Evolutionary conservation across 2,888 invertebrate species (phyloP), one percentile per base, ranked within the genome.

Genomic region (Caenorhabditis japonica): DNA sequence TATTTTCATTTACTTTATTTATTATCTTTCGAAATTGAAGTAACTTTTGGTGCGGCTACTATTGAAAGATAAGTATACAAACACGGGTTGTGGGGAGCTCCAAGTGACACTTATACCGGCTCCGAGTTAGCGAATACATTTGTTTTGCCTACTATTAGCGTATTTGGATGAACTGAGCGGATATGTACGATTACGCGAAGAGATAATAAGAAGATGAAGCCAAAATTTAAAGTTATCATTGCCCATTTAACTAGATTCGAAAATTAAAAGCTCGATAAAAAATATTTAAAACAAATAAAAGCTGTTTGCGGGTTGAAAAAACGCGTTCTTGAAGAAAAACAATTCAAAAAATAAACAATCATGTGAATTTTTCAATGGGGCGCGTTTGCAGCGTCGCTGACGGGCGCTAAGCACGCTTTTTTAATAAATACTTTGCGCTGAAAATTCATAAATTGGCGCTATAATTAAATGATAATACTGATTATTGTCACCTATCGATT

Each of bases 111-210:
- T 64, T 64, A 64, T 64, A 53, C 55, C 52, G 62, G 44, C 19
- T 44, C 27, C 44, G 61, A 53, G 61, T 61, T 61, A 44, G 61
- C 61, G 53, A 53, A 55, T 64, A 64, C 62, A 64, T 64, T 64
- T 64, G 62, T 64, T 64, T 55, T 64, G 62, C 55, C 47, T 64
- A 64, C 62, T 64, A 64, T 55, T 64, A 64, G 62, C 62, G 47
- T 21, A 25, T 39, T 43, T 33, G 36, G 55, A 36, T 39, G 39
- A 15, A 51, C 36, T 53, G 46, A 43, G 44, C 51, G 44, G 47
- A 64, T 64, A 39, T 64, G 62, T 64, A 64, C 62, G 47, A 64
- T 64, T 61, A 55, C 60, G 23, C 17, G 30, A 7, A 41, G 38
- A 38, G 46, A 44, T 46, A 46, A 58, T n/a, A 43, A 23, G 23